phyloP scores from a whole-genome alignment of 1,140 invertebrate species.

The Thrips palmi region DNA sequence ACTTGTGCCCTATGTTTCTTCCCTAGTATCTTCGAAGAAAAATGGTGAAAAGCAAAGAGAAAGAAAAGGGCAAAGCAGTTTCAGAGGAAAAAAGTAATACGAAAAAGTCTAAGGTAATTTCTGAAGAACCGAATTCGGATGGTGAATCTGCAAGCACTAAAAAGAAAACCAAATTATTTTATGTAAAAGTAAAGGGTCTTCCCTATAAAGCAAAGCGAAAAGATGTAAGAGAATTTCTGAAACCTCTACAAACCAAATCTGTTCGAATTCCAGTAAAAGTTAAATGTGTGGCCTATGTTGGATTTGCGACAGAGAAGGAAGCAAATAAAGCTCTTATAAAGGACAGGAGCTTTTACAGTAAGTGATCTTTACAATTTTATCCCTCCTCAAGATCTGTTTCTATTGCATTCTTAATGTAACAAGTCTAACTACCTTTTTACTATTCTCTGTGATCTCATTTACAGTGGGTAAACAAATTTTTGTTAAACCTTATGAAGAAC shows the following conservation, averaged over 20 bases:
- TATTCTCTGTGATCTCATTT: slow-evolving; percentile 1
- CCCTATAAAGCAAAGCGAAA: slow-evolving; percentile 55
- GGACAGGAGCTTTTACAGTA: slow-evolving; percentile 70
- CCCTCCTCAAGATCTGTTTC: no score
- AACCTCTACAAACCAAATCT: slow-evolving; percentile 54
- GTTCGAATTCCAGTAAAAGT: slow-evolving; percentile 59
- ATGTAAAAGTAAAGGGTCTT: slow-evolving; percentile 38
- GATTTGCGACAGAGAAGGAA: slow-evolving; percentile 67
- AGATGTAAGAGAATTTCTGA: slow-evolving; percentile 68
- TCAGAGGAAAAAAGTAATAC: slow-evolving; percentile 27
- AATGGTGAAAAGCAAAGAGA: slow-evolving; percentile 13
- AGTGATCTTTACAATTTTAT: slow-evolving; percentile 18
- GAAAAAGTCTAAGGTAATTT: slow-evolving; percentile 15
- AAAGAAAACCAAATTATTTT: slow-evolving; percentile 19
- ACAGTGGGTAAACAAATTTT: slow-evolving; percentile 15
- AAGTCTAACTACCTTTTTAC: background rate
- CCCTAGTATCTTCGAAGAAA: background rate
- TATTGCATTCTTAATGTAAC: no score
- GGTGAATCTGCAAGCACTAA: slow-evolving; percentile 6
- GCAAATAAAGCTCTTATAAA: slow-evolving; percentile 66
- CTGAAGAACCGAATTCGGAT: slow-evolving; percentile 15
- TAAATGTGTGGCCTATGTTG: slow-evolving; percentile 76
- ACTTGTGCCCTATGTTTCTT: background rate
- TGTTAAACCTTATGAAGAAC: slow-evolving; percentile 21
- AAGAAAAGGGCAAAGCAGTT: slow-evolving; percentile 19